phyloP scores from a whole-genome alignment of 1,140 invertebrate species.

The Gryon sp. region DNA sequence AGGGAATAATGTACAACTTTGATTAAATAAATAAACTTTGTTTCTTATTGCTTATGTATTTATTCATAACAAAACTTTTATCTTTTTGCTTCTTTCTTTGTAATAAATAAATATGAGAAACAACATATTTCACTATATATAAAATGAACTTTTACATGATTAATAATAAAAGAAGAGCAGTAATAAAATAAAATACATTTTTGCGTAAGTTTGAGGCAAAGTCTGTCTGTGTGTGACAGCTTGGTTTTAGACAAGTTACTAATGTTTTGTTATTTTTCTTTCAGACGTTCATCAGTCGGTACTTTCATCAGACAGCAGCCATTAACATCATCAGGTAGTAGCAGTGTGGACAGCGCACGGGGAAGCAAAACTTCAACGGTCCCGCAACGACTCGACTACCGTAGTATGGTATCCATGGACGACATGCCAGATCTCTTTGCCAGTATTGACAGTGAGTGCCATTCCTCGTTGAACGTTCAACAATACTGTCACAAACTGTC shows the following conservation, averaged over 20 bases:
- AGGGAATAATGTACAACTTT: too few relatives aligned
- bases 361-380: constrained; percentile 81
- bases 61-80: too few relatives aligned
- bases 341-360: constrained; percentile 80
- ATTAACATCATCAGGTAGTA: constrained; percentile 76
- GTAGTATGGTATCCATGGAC: constrained; percentile 95
- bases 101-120: too few relatives aligned
- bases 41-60: too few relatives aligned
- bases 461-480: too few relatives aligned
- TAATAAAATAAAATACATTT: background rate
- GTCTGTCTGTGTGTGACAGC: constrained; percentile 8
- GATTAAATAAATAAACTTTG: too few relatives aligned
- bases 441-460: constrained; percentile 96
- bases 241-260: constrained; percentile 6
- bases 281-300: constrained; percentile 88
- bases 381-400: constrained; percentile 89
- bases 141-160: too few relatives aligned
- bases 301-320: constrained; percentile 85
- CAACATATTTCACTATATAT: too few relatives aligned
- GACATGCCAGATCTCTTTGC: constrained; percentile 97
- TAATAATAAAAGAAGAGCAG: too few relatives aligned
- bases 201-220: constrained; percentile 39
- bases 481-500: too few relatives aligned
- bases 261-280: constrained; percentile 65
- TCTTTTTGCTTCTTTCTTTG: too few relatives aligned